These are phyloP conservation scores for Drosophila micromelanica DNA, from an alignment of 1,140 invertebrate genomes.

Conservation along the genomic window DNA sequence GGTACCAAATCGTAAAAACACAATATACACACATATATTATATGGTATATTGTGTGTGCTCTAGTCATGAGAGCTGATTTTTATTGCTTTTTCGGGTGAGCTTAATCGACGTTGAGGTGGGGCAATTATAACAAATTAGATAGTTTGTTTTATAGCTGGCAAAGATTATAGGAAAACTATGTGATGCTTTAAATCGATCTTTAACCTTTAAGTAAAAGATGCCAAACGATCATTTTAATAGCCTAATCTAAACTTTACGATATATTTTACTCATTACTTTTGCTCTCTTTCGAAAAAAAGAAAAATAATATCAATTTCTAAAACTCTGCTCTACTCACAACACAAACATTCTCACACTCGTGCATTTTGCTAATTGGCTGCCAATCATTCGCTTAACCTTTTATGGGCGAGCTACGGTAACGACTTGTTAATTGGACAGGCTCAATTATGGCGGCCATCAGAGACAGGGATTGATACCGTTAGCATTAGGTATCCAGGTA, in stretches of 20 bases:
- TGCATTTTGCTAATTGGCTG: conserved; percentile 26
- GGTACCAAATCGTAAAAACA: background rate
- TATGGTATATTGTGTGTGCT: background rate
- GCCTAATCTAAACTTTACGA: too few species aligned
- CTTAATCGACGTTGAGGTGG: background rate
- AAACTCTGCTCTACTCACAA: background rate
- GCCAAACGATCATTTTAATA: too few species aligned
- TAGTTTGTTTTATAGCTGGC: background rate
- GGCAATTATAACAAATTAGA: background rate
- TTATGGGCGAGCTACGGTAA: conserved; percentile 15
- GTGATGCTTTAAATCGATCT: too few species aligned
- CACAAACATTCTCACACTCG: background rate
- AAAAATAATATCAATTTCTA: background rate
- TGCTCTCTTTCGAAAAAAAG: background rate
- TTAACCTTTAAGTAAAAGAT: too few species aligned
- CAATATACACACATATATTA: background rate
- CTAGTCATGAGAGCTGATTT: background rate
- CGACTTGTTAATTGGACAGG: conserved; percentile 28
- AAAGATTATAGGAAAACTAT: too few species aligned
- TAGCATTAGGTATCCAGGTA: background rate
- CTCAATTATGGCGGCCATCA: conserved; percentile 29
- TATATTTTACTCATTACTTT: background rate
- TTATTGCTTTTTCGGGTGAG: conserved; percentile 7
- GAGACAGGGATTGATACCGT: conserved; percentile 15
- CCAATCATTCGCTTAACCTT: conserved; percentile 30